Evolutionary conservation across 92 coral and sea anemone genomes (phyloP).

Genomic region (Siderastrea radians): DNA sequence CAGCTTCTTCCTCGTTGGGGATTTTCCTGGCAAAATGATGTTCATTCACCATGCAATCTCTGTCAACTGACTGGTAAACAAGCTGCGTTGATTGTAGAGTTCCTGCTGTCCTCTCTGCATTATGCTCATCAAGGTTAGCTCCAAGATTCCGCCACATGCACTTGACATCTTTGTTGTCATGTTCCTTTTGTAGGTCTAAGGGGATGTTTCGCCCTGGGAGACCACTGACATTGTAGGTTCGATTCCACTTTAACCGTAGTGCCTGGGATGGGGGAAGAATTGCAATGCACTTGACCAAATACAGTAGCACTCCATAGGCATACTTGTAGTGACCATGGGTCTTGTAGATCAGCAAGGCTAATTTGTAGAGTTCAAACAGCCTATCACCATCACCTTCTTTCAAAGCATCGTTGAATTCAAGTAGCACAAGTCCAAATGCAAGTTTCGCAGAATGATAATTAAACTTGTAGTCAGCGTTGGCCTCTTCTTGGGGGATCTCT

Average conservation of each 20-base stretch:
- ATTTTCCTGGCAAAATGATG: slow-evolving; percentile 19
- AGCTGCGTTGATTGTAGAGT: slow-evolving; percentile 54
- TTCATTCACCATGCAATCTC: slow-evolving; percentile 45
- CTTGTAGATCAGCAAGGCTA: slow-evolving; percentile 53
- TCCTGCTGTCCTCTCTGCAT: slow-evolving; percentile 50
- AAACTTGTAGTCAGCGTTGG: slow-evolving; percentile 22
- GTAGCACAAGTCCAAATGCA: slow-evolving; percentile 1
- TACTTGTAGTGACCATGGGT: slow-evolving; percentile 59
- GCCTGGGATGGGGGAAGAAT: slow-evolving; percentile 56
- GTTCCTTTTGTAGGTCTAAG: slow-evolving; percentile 57
- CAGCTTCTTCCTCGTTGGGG: slow-evolving; percentile 48
- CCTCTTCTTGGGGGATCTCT: slow-evolving; percentile 36
- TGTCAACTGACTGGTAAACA: slow-evolving; percentile 54
- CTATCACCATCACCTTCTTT: slow-evolving; percentile 74
- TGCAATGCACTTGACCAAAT: slow-evolving; percentile 45
- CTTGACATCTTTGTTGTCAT: slow-evolving; percentile 52
- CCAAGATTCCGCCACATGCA: slow-evolving; percentile 59
- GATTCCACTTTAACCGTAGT: slow-evolving; percentile 50
- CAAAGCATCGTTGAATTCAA: slow-evolving; percentile 41
- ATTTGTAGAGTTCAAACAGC: slow-evolving; percentile 56
- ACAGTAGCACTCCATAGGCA: slow-evolving; percentile 60
- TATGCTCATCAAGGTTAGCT: slow-evolving; percentile 44
- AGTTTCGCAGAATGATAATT: slow-evolving; percentile 24
- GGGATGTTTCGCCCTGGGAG: slow-evolving; percentile 54
- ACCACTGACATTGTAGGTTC: slow-evolving; percentile 61